Evolutionary conservation across 92 coral and sea anemone genomes (phyloP), one percentile per base, ranked within the genome.

Genomic region (Porites divaricata): DNA sequence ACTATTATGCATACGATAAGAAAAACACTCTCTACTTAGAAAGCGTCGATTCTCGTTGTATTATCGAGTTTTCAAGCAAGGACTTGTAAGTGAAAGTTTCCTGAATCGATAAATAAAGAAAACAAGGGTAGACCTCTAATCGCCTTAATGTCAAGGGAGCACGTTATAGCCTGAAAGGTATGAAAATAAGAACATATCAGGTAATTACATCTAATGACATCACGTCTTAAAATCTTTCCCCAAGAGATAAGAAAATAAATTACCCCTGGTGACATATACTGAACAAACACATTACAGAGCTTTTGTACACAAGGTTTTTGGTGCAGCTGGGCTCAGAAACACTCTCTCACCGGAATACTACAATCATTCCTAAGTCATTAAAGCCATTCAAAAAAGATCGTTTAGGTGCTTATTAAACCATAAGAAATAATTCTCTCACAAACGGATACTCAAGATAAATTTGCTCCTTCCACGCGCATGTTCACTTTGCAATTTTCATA

Each of bases 241-340:
- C 62, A 78, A 73, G 93, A 80, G 93, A 94, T 86, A 86, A 80
- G 86, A 75, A 93, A 94, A 92, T 92, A 89, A 92, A 94, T 94
- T 89, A 90, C 79, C 82, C 81, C 78, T 88, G 94, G 83, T 92
- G 98, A 94, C 98, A 94, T 88, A 92, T 83, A 94, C 89, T 92
- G 98, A 94, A 70, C 98, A 94, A 94, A 94, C 92, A 92, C 98
- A 91, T 94, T 92, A 94, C 87, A 77, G 78, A 86, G 79, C 89
- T 89, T 91, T 94, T 88, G 87, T 88, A 87, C 89, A 90, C 61
- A 83, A 81, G 58, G 75, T 73, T 91, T 80, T 75, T 70, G 72
- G 15, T 80, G 88, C 98, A 94, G 98, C 98, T 94, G 98, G 88
- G 62, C 48, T 74, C 69, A 79, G 66, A 72, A 82, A 77, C 90